Conservation (phyloP, 35 echinoderm and acorn worm genomes). For the Lytechinus variegatus region DNA sequence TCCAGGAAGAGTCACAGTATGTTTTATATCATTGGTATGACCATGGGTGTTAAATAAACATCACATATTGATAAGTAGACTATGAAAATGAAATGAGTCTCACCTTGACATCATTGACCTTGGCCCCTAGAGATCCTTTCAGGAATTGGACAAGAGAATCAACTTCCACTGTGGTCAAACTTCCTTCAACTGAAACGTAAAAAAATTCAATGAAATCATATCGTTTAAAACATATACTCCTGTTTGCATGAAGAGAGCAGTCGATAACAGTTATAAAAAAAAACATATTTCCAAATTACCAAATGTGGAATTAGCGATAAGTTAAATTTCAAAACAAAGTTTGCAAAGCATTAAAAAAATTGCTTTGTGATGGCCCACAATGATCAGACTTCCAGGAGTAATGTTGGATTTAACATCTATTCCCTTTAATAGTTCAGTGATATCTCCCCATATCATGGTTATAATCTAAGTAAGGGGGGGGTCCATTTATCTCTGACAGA, state of each 20-base stretch:
- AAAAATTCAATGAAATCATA: neutral
- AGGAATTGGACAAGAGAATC: conserved; percentile 78
- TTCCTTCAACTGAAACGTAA: conserved; percentile 72
- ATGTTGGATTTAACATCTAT: too few species aligned
- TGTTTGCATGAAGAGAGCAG: too few species aligned
- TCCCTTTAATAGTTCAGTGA: too few species aligned
- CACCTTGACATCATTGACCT: conserved; percentile 86
- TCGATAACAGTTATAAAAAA: neutral
- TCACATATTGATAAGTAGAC: too few species aligned
- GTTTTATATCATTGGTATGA: too few species aligned
- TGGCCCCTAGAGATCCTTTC: conserved; percentile 70
- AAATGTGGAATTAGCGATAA: neutral
- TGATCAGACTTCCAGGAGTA: neutral
- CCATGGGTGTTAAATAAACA: too few species aligned
- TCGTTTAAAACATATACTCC: neutral
- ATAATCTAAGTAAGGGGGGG: neutral
- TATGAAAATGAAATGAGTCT: neutral
- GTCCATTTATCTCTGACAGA: neutral
- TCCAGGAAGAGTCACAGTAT: too few species aligned
- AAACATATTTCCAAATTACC: neutral
- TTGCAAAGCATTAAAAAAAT: neutral
- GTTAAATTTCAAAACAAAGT: neutral
- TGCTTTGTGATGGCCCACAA: neutral
- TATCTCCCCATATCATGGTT: too few species aligned
- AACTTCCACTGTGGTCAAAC: conserved; percentile 62